Conservation (phyloP, 2,113 vertebrate genomes). For the Verasper variegatus region DNA sequence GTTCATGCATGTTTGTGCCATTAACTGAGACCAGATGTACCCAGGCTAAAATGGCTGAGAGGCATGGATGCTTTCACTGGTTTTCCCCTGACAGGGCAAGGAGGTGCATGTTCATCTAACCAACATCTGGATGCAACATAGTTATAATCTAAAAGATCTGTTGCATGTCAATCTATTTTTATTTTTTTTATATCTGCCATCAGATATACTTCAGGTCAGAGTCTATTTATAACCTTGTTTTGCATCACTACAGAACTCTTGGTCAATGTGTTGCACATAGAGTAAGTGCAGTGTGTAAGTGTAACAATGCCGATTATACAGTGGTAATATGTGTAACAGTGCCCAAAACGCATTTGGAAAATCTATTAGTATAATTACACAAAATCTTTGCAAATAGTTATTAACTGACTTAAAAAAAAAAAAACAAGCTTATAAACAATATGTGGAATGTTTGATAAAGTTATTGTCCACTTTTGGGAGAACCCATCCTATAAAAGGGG, state of each 20-base stretch:
- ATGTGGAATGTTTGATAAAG: no score
- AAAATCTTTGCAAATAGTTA: no score
- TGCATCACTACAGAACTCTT: not conserved
- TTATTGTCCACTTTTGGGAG: no score
- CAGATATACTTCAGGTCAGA: not conserved
- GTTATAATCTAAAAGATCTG: no score
- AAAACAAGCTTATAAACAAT: no score
- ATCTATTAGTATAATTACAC: no score
- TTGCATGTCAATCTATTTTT: not conserved
- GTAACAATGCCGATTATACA: no score
- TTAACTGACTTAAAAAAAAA: no score
- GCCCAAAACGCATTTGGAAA: no score
- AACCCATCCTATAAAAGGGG: no score
- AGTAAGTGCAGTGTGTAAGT: no score
- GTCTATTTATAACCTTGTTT: not conserved
- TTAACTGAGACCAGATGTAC: constrained; percentile 35
- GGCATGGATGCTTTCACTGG: constrained; percentile 3
- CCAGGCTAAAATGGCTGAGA: constrained; percentile 21
- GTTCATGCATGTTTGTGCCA: constrained; percentile 28
- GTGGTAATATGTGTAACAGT: no score
- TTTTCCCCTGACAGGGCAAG: not conserved
- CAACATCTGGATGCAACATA: not conserved
- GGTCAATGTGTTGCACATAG: not conserved
- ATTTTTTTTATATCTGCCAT: not conserved
- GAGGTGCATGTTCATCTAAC: not conserved